phyloP scores from a whole-genome alignment of 2,888 invertebrate species.

The Bellardia bayeri region DNA sequence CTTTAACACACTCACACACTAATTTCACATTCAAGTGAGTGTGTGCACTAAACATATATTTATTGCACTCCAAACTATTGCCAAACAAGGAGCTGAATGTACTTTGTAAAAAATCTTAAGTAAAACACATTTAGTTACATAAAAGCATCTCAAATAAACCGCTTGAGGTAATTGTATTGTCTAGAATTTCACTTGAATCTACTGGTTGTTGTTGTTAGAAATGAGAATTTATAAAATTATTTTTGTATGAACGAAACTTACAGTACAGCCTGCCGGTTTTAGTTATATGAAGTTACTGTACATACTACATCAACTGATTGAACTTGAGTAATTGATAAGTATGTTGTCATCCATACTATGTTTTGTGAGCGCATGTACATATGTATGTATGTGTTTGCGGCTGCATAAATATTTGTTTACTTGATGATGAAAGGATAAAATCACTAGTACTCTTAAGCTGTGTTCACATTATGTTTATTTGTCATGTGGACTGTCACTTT shows the following conservation, averaged over 20 bases:
- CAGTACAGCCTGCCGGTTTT: too few species aligned
- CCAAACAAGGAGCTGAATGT: too few species aligned
- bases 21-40: not conserved
- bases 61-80: not conserved
- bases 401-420: not conserved
- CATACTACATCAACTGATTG: too few species aligned
- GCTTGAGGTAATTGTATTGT: constrained; percentile 32
- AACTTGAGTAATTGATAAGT: not conserved
- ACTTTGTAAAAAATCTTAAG: constrained; percentile 29
- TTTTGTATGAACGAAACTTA: too few species aligned
- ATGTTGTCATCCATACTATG: not conserved
- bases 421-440: not conserved
- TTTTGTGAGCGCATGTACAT: not conserved
- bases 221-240: too few species aligned
- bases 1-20: too few species aligned
- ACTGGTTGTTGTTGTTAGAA: not conserved
- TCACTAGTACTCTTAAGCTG: not conserved
- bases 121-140: constrained; percentile 47
- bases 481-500: too few species aligned
- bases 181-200: not conserved
- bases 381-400: not conserved
- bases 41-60: not conserved
- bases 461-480: too few species aligned
- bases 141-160: constrained; percentile 49
- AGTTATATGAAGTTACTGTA: too few species aligned